Evolutionary conservation across 2,888 invertebrate species (phyloP), one percentile per base, ranked within the genome.

Genomic region (Cepaea hortensis): DNA sequence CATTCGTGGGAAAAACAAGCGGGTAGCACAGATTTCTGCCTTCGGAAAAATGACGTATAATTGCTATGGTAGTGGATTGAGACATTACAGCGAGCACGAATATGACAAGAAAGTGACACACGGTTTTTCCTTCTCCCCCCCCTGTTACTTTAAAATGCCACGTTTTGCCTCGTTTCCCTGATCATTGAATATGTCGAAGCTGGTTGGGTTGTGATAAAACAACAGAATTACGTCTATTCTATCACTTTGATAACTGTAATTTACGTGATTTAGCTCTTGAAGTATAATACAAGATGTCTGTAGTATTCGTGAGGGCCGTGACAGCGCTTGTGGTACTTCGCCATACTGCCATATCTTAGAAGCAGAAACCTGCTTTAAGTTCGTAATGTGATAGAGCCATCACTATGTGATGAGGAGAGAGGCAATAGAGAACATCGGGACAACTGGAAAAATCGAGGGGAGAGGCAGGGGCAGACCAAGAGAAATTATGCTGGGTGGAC

Each of bases 1-100:
- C 72, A 85, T 61, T 81, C 85, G 85, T 85, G 85, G 73, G 85
- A 85, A 85, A 85, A 85, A 81, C 81, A 85, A 85, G 85, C 85
- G 81, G 85, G 81, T 81, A 76, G 62, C 81, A 65, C 85, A 85
- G 81, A 85, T 85, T 85, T 81, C 65, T 20, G 15, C 72, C 80
- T 81, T 80, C 55, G 9, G 35, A 85, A 81, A 85, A 85, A 75
- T 85, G 85, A 81, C 85, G 65, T 81, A 85, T 85, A 85, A 85
- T 85, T 85, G 85, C 75, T 75, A 70, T 73, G 85, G 72, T 80
- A 72, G 79, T n/a, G 76, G 76, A 48, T 68, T 48, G 76, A 65
- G 76, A 76, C 76, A 76, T 84, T 65, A 75, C 46, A 46, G 75
- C 61, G 84, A 65, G 82, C 50, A 72, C n/a, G 7, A 72, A 72